These are phyloP conservation scores for Cryptosula pallasiana DNA, from an alignment of 2,888 invertebrate species.

Conservation along the genomic window DNA sequence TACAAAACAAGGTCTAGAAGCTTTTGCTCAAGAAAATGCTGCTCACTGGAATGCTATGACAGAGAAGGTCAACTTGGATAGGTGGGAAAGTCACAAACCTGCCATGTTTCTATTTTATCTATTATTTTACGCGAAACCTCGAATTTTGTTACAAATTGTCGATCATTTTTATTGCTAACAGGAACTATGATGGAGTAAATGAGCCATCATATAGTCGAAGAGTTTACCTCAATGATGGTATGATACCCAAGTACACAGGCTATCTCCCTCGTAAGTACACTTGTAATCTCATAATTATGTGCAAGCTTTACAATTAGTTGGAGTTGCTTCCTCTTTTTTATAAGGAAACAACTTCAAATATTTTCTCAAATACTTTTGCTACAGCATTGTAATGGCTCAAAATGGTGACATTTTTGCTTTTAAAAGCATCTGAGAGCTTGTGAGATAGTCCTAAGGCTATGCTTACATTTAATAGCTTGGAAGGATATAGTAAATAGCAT, in stretches of 20 bases:
- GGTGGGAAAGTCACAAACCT: too few species aligned
- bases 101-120: too few species aligned
- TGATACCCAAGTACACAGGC: constrained; percentile 54
- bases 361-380: too few species aligned
- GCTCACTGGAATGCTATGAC: constrained; percentile 27
- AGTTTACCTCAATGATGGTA: constrained; percentile 46
- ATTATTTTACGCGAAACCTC: neutral
- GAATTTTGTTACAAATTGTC: neutral
- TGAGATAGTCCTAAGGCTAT: too few species aligned
- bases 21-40: constrained; percentile 41
- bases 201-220: constrained; percentile 31
- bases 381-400: too few species aligned
- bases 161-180: neutral
- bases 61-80: constrained; percentile 12
- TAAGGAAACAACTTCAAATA: too few species aligned
- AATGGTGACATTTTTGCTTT: too few species aligned
- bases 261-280: constrained; percentile 47
- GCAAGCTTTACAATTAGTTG: neutral
- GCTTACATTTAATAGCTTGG: too few species aligned
- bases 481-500: too few species aligned
- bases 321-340: too few species aligned
- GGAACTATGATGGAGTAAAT: constrained; percentile 10
- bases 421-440: too few species aligned
- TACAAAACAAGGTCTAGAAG: constrained; percentile 44
- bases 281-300: neutral